A percentile compares a stretch with the other conserved stretches of the same genome.
Conservation (phyloP, 2,888 invertebrate genomes). For the Hyalella azteca region DNA sequence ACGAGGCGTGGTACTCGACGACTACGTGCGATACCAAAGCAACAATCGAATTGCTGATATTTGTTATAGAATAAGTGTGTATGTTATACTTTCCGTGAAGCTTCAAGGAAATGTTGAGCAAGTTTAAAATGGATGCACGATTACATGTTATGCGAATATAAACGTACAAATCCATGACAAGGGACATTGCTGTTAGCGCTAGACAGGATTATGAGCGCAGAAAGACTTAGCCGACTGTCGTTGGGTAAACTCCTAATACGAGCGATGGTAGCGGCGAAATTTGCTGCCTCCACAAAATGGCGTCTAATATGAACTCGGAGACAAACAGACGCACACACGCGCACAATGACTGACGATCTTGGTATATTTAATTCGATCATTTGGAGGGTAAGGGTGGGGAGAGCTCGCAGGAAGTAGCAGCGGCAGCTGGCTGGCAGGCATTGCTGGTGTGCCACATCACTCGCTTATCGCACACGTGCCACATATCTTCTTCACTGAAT, state of each 20-base stretch:
- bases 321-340: slow-evolving; percentile 38
- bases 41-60: no score
- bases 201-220: background rate
- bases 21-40: no score
- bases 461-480: slow-evolving; percentile 28
- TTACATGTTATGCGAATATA: no score
- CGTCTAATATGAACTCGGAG: slow-evolving; percentile 19
- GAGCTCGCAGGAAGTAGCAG: background rate
- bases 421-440: slow-evolving; percentile 10
- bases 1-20: no score
- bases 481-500: slow-evolving; percentile 5
- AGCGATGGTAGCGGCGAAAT: slow-evolving; percentile 24
- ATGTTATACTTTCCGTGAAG: no score
- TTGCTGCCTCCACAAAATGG: background rate
- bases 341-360: slow-evolving; percentile 36
- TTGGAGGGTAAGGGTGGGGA: background rate
- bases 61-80: no score
- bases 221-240: no score
- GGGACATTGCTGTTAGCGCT: no score
- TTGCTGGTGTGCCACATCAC: slow-evolving; percentile 34
- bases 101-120: no score
- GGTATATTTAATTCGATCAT: slow-evolving; percentile 37
- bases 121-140: no score
- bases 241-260: background rate
- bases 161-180: no score